Percentiles rank a stretch among this genome's conserved stretches.
Evolutionary conservation across 2,797 vertebrate genomes (phyloP).

Genomic region (Sebastes aleutianus): DNA sequence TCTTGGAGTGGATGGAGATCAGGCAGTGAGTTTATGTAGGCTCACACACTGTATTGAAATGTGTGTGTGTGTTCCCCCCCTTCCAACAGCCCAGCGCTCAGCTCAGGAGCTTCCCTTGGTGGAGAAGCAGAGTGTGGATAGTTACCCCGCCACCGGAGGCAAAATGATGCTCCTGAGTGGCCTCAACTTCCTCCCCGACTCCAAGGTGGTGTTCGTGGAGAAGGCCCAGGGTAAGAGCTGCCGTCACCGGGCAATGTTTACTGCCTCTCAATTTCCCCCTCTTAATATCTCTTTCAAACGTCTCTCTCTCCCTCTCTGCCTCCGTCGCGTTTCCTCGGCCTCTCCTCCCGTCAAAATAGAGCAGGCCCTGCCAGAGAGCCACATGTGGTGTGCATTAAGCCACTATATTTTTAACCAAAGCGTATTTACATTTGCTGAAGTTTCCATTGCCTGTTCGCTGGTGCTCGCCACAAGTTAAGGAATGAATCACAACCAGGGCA

Average conservation of each 20-base stretch:
- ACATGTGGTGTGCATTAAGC: constrained; percentile 88
- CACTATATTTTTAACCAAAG: constrained; percentile 89
- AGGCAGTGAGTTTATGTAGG: constrained; percentile 9
- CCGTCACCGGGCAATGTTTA: constrained; percentile 52
- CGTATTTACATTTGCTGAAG: constrained; percentile 88
- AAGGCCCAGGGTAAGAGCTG: constrained; percentile 92
- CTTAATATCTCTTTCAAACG: constrained; percentile 58
- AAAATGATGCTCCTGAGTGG: constrained; percentile 94
- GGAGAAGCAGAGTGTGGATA: constrained; percentile 95
- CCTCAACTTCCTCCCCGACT: constrained; percentile 97
- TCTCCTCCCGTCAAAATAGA: constrained; percentile 84
- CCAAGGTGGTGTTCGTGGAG: constrained; percentile 99
- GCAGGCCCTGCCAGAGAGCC: constrained; percentile 75
- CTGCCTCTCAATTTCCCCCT: constrained; percentile 47
- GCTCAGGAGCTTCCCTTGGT: constrained; percentile 98
- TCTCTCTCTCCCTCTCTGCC: constrained; percentile 37
- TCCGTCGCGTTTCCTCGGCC: constrained; percentile 51
- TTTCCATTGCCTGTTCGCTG: constrained; percentile 87
- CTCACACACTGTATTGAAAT: constrained; percentile 24
- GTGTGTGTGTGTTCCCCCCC: constrained; percentile 25
- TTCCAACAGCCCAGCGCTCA: constrained; percentile 90
- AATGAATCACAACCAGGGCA: constrained; percentile 84
- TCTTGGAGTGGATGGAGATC: constrained; percentile 53
- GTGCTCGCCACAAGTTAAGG: constrained; percentile 82
- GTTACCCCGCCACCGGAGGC: constrained; percentile 89